Evolutionary conservation across 1,140 invertebrate genomes (phyloP).

Genomic region (Tetragnatha versicolor): DNA sequence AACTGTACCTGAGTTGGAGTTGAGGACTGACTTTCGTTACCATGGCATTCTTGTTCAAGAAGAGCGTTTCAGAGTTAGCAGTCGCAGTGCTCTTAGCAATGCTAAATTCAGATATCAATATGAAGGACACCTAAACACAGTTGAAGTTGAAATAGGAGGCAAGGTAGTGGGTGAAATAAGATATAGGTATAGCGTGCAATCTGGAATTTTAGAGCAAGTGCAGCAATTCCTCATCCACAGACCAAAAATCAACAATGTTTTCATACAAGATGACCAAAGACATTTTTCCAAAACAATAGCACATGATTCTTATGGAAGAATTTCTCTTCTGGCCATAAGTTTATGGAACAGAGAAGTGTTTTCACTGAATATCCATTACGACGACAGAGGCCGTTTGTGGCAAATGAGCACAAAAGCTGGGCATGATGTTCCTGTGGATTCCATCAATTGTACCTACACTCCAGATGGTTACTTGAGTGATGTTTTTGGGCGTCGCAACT

Average conservation of each 20-base stretch:
- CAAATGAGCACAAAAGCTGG: conserved; percentile 45
- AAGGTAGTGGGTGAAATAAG: conserved; percentile 58
- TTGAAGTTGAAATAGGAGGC: conserved; percentile 58
- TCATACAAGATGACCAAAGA: conserved; percentile 58
- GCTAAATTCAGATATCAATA: conserved; percentile 93
- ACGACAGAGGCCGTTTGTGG: conserved; percentile 78
- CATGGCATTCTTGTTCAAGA: conserved; percentile 79
- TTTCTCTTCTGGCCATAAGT: conserved; percentile 67
- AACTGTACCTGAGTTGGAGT: conserved; percentile 71
- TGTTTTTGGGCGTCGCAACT: conserved; percentile 81
- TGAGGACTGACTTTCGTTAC: conserved; percentile 63
- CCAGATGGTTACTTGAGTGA: conserved; percentile 62
- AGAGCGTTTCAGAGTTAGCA: conserved; percentile 82
- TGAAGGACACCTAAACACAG: conserved; percentile 67
- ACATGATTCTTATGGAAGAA: conserved; percentile 81
- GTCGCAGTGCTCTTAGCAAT: conserved; percentile 88
- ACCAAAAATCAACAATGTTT: conserved; percentile 59
- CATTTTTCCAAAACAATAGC: conserved; percentile 58
- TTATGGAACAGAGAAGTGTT: conserved; percentile 59
- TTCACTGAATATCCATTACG: conserved; percentile 68
- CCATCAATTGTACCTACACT: conserved; percentile 61
- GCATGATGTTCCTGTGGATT: conserved; percentile 53
- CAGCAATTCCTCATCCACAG: conserved; percentile 70
- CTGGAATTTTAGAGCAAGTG: conserved; percentile 80
- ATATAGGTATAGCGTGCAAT: conserved; percentile 77